phyloP scores from a whole-genome alignment of 2,113 vertebrate species.

The Stigmatopora argus region DNA sequence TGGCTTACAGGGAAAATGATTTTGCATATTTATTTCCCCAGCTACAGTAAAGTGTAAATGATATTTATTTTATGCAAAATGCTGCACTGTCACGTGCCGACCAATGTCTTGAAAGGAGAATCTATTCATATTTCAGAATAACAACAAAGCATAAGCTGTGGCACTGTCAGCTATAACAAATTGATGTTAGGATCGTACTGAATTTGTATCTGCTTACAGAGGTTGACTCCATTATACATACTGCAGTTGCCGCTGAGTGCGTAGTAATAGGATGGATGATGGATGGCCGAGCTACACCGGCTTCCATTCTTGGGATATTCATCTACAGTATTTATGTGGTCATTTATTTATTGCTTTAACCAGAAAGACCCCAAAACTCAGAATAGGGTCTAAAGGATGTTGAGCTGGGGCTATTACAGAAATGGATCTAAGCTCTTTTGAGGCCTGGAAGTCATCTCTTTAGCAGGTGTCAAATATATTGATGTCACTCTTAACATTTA shows the following conservation, averaged over 20 bases:
- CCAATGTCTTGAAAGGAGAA: slow-evolving; percentile 42
- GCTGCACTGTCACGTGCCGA: slow-evolving; percentile 38
- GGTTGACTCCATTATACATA: slow-evolving; percentile 69
- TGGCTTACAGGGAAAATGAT: slow-evolving; percentile 62
- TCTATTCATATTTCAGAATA: slow-evolving; percentile 70
- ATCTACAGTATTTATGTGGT: slow-evolving; percentile 67
- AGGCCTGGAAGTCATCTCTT: slow-evolving; percentile 30
- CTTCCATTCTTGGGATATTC: slow-evolving; percentile 64
- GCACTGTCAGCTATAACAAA: slow-evolving; percentile 72
- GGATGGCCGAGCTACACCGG: slow-evolving; percentile 60
- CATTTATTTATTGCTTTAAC: slow-evolving; percentile 70
- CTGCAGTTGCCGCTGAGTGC: slow-evolving; percentile 55
- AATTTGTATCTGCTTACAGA: slow-evolving; percentile 71
- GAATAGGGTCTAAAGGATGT: slow-evolving; percentile 27
- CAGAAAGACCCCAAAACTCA: slow-evolving; percentile 52
- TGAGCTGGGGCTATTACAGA: slow-evolving; percentile 26
- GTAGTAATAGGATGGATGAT: slow-evolving; percentile 73
- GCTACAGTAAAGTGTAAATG: slow-evolving; percentile 37
- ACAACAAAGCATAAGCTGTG: slow-evolving; percentile 51
- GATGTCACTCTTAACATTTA: slow-evolving; percentile 10
- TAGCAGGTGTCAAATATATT: slow-evolving; percentile 20
- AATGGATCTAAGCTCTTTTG: slow-evolving; percentile 12
- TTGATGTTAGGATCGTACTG: slow-evolving; percentile 62
- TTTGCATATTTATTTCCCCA: slow-evolving; percentile 60
- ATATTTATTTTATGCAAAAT: slow-evolving; percentile 56